These are phyloP conservation scores for Amitus sp. DNA, from an alignment of 2,888 invertebrate species.

Conservation along the genomic window DNA sequence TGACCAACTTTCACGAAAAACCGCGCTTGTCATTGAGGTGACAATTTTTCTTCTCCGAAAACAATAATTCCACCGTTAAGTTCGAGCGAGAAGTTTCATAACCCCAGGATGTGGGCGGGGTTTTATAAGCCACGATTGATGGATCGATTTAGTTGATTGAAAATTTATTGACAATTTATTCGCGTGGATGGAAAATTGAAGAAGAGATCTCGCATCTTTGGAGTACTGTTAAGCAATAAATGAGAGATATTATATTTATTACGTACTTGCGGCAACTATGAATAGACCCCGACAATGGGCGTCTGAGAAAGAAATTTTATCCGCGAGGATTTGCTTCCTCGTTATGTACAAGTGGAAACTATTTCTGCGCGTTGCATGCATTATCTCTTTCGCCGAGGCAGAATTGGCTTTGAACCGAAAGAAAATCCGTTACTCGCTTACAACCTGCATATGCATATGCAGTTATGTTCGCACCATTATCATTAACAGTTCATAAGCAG, in stretches of 20 bases:
- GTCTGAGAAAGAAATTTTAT: neutral
- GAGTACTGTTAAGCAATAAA: neutral
- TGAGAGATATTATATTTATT: slow-evolving; percentile 10
- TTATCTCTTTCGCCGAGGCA: neutral
- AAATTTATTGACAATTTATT: too few species aligned
- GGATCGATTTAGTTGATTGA: too few species aligned
- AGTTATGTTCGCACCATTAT: slow-evolving; percentile 19
- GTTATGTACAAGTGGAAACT: slow-evolving; percentile 15
- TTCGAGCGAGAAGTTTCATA: too few species aligned
- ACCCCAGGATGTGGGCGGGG: too few species aligned
- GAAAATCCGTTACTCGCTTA: slow-evolving; percentile 28
- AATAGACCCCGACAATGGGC: neutral
- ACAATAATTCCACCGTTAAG: neutral
- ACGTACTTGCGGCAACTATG: too few species aligned
- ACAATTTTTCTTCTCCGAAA: slow-evolving; percentile 3
- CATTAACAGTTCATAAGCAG: slow-evolving; percentile 7
- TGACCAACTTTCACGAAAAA: slow-evolving; percentile 5
- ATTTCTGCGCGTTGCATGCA: neutral
- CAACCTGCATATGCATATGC: slow-evolving; percentile 11
- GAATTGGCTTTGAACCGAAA: slow-evolving; percentile 24
- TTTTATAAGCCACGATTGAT: too few species aligned
- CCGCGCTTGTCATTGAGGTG: neutral
- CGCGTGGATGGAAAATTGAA: too few species aligned
- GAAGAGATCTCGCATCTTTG: neutral
- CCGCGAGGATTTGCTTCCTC: slow-evolving; percentile 15